Evolutionary conservation across 2,113 vertebrate species (phyloP), one percentile per base, ranked within the genome.

Genomic region (Meles meles): DNA sequence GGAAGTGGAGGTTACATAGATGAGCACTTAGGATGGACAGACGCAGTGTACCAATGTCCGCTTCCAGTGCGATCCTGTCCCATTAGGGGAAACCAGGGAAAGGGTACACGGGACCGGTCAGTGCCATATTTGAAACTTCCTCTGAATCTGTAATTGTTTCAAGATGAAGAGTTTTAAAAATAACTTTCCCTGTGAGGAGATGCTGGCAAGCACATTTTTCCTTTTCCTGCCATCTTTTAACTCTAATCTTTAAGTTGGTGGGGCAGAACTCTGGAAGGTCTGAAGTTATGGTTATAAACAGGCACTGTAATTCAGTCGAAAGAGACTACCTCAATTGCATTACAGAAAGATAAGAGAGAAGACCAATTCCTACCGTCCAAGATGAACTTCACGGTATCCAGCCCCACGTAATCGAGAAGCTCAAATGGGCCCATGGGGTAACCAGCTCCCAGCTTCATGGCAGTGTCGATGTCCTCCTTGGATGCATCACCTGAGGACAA

Each of bases 351-450:
- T 11, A 27, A 63, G 5, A 31, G 34, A 65, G 65, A 72, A 81
- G 0, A 92, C 90, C 63, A 74, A 80, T 77, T 67, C 90, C 98
- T 99, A 99, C 99, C 99, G 14, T 99, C 99, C 49, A 99, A 88
- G 96, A 99, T 99, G 98, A 99, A 99, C 98, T 99, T 99, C 0
- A 98, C 95, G 15, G 99, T 99, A 98, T 99, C 99, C 94, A 99
- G 98, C 87, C 99, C 99, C 21, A 99, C 99, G 2, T 99, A 99
- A 98, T 99, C 99, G 21, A 99, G 95, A 23, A 99, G 99, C 97
- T 99, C 99, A 97, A 99, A 99, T 0, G 99, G 99, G 27, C 99
- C 99, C 99, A 99, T 99, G 55, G 99, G 99, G 98, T 99, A 99
- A 31, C 99, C 99, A 25, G 99, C 99, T 6, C 99, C 99, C 15